These are phyloP conservation scores for Philaethria dido DNA, from an alignment of 2,888 invertebrate genomes.

Conservation along the genomic window DNA sequence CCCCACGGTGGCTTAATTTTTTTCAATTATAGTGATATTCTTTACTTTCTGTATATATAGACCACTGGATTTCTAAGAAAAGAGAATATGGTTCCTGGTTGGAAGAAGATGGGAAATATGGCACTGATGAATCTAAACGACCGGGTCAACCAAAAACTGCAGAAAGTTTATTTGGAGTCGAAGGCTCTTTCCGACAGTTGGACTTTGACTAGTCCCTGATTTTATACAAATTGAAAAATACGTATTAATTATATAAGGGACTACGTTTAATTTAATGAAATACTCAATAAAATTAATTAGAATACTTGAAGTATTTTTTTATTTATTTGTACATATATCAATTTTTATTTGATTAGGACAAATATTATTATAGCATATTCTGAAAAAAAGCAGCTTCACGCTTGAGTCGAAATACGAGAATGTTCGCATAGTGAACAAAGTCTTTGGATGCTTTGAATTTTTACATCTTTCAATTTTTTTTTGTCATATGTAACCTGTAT, in stretches of 20 bases:
- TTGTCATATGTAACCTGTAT: too few species aligned
- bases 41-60: slow-evolving; percentile 36
- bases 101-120: slow-evolving; percentile 61
- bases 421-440: too few species aligned
- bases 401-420: too few species aligned
- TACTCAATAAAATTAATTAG: not conserved
- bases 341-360: too few species aligned
- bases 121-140: slow-evolving; percentile 75
- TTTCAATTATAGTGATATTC: too few species aligned
- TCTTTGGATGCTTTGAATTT: too few species aligned
- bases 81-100: slow-evolving; percentile 75
- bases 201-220: slow-evolving; percentile 48
- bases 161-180: slow-evolving; percentile 74
- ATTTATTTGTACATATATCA: too few species aligned
- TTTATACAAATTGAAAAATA: not conserved
- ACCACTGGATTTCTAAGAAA: slow-evolving; percentile 63
- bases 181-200: slow-evolving; percentile 75
- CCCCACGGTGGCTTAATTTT: too few species aligned
- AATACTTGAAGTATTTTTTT: not conserved
- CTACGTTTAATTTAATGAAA: not conserved
- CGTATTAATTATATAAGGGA: not conserved
- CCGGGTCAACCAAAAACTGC: slow-evolving; percentile 78
- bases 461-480: too few species aligned
- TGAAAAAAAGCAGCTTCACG: too few species aligned
- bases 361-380: too few species aligned